Evolutionary conservation across 2,888 invertebrate genomes (phyloP).

Genomic region (Acanthopleura granulata): DNA sequence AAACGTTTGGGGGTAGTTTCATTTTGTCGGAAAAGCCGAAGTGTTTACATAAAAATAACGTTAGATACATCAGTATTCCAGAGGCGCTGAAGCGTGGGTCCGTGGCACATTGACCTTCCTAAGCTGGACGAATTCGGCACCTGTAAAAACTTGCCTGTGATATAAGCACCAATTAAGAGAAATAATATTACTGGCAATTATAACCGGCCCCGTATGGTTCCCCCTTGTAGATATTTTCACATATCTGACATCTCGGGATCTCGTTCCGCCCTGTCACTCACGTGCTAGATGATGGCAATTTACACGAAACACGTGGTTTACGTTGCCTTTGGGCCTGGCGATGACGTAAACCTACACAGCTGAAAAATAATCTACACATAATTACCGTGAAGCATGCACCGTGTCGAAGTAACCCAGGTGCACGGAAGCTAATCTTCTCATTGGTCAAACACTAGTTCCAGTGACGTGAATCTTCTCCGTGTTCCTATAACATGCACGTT

Average conservation of each 20-base stretch:
- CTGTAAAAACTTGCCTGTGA: constrained; percentile 3
- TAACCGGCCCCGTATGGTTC: not conserved
- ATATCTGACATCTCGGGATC: constrained; percentile 1
- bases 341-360: too few species aligned
- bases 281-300: not conserved
- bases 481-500: not conserved
- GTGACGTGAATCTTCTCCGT: not conserved
- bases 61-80: too few species aligned
- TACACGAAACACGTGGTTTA: constrained; percentile 12
- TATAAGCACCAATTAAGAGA: constrained; percentile 9
- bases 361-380: too few species aligned
- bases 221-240: not conserved
- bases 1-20: too few species aligned
- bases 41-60: too few species aligned
- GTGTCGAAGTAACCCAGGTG: too few species aligned
- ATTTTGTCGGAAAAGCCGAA: too few species aligned
- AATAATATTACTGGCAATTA: constrained; percentile 6
- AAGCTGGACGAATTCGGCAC: not conserved
- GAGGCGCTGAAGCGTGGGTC: too few species aligned
- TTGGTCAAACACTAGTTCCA: too few species aligned
- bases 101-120: not conserved
- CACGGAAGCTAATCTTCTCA: too few species aligned
- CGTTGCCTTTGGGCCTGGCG: not conserved
- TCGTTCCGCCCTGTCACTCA: not conserved
- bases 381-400: too few species aligned